Evolutionary conservation across 1,140 invertebrate species (phyloP).

Genomic region (Maniola jurtina): DNA sequence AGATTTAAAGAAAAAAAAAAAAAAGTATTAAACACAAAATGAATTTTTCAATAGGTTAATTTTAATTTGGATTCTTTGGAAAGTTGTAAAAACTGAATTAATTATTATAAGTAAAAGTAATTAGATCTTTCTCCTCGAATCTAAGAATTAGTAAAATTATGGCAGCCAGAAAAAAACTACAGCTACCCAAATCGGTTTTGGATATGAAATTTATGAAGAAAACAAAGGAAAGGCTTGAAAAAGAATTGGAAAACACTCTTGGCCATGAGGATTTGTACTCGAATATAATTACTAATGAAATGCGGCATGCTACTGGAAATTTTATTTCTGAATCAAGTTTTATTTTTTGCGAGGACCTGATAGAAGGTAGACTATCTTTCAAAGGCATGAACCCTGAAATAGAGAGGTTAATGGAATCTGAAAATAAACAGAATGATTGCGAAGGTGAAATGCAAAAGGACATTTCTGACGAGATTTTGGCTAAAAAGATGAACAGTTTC

Average conservation of each 20-base stretch:
- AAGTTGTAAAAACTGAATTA: no score
- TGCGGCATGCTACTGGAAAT: constrained; percentile 80
- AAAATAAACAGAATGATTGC: constrained; percentile 57
- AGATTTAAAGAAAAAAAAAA: no score
- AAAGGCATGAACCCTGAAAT: constrained; percentile 94
- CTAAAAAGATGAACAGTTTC: constrained; percentile 81
- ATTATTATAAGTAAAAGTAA: no score
- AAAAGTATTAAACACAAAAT: no score
- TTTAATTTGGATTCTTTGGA: no score
- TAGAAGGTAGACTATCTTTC: constrained; percentile 90
- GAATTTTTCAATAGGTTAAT: no score
- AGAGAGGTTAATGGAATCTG: constrained; percentile 85
- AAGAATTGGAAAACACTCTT: constrained; percentile 86
- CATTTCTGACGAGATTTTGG: constrained; percentile 81
- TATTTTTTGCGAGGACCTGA: constrained; percentile 85
- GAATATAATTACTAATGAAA: constrained; percentile 82
- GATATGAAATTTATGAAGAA: constrained; percentile 95
- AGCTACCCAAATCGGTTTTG: constrained; percentile 84
- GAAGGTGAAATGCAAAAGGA: constrained; percentile 80
- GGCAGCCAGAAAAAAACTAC: constrained; percentile 53
- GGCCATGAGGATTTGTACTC: constrained; percentile 83
- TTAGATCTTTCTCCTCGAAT: background rate
- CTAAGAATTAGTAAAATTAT: constrained; percentile 15
- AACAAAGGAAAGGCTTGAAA: constrained; percentile 89
- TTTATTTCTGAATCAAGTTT: constrained; percentile 89